Conservation (phyloP, 2,113 vertebrate genomes). For the Lophius piscatorius region DNA sequence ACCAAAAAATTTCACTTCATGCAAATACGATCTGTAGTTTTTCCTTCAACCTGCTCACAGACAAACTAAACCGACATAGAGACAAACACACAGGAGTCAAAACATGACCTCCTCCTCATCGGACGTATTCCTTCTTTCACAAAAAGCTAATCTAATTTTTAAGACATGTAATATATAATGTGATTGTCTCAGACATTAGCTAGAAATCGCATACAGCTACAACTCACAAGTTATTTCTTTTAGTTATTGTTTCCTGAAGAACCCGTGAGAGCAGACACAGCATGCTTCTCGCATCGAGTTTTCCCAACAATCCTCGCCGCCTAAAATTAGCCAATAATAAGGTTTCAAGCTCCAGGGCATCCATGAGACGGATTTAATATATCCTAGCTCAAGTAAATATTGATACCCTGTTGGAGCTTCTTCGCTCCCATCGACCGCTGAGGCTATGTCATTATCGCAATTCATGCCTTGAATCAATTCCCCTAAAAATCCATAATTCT, state of each 20-base stretch:
- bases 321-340: constrained; percentile 58
- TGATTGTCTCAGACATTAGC: too few relatives aligned
- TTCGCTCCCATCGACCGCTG: constrained; percentile 24
- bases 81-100: too few relatives aligned
- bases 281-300: constrained; percentile 21
- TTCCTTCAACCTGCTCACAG: too few relatives aligned
- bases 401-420: constrained; percentile 52
- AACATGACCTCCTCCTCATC: too few relatives aligned
- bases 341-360: constrained; percentile 25
- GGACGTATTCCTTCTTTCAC: too few relatives aligned
- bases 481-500: constrained; percentile 28
- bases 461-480: constrained; percentile 47
- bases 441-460: constrained; percentile 57
- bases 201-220: too few relatives aligned
- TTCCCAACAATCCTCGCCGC: constrained; percentile 38
- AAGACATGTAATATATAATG: too few relatives aligned
- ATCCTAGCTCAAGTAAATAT: constrained; percentile 57
- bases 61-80: too few relatives aligned
- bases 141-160: too few relatives aligned
- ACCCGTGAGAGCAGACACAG: neutral
- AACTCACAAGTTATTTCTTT: too few relatives aligned
- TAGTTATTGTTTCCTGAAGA: constrained; percentile 18
- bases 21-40: too few relatives aligned
- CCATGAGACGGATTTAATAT: constrained; percentile 57
- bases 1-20: too few relatives aligned